Evolutionary conservation across 1,140 invertebrate species (phyloP).

Genomic region (Aleiodes sp.): DNA sequence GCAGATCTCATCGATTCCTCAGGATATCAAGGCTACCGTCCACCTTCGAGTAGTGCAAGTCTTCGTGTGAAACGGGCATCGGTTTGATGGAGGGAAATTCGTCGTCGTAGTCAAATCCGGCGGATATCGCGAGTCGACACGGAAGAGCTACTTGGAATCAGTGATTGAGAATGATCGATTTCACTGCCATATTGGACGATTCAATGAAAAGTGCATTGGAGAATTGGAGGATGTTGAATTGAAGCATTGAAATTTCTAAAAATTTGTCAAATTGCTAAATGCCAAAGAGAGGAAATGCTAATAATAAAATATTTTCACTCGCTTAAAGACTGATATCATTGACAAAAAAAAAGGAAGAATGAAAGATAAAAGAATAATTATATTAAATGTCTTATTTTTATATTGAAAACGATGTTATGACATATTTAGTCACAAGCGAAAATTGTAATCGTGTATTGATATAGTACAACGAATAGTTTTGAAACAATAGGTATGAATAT

Average conservation of each 20-base stretch:
- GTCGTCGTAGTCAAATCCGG: constrained; percentile 61
- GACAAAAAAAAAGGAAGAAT: not conserved
- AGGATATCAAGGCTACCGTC: constrained; percentile 60
- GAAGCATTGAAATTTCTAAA: not conserved
- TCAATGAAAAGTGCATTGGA: too few species aligned
- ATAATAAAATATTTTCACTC: not conserved
- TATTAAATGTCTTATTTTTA: constrained; percentile 16
- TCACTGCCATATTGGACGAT: too few species aligned
- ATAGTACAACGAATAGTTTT: constrained; percentile 13
- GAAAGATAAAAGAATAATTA: not conserved
- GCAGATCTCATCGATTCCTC: constrained; percentile 58
- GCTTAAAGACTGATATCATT: not conserved
- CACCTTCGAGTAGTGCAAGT: constrained; percentile 56
- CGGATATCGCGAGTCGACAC: constrained; percentile 57
- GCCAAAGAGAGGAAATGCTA: not conserved
- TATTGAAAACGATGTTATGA: constrained; percentile 4
- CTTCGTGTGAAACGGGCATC: constrained; percentile 62
- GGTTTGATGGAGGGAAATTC: constrained; percentile 66
- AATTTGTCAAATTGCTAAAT: not conserved
- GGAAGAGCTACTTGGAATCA: constrained; percentile 58
- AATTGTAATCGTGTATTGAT: not conserved
- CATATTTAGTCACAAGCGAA: not conserved
- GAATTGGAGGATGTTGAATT: too few species aligned
- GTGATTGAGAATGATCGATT: not conserved
- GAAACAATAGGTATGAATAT: not conserved